phyloP scores from a whole-genome alignment of 2,888 invertebrate genomes.

The Eristalis arbustorum region DNA sequence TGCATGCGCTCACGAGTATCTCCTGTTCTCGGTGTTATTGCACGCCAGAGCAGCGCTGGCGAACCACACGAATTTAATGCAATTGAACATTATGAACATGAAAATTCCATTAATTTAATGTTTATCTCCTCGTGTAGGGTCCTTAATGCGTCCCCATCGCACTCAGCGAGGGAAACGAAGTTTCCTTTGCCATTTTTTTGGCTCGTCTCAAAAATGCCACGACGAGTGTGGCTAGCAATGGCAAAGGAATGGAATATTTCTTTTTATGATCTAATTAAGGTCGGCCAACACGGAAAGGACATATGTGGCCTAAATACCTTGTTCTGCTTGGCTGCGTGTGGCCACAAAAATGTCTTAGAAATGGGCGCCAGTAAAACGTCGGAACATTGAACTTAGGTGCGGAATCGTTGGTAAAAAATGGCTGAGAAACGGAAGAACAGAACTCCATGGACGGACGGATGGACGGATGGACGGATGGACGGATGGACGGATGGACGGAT shows the following conservation, averaged over 20 bases:
- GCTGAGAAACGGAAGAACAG: background rate
- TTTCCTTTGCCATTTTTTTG: background rate
- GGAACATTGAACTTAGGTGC: background rate
- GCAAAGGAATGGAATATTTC: slow-evolving; percentile 5
- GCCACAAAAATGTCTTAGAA: background rate
- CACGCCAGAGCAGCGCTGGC: slow-evolving; percentile 3
- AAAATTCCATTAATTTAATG: slow-evolving; percentile 77
- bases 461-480: no score
- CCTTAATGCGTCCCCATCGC: slow-evolving; percentile 10
- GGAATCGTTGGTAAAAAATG: background rate
- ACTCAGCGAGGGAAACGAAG: background rate
- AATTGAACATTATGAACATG: slow-evolving; percentile 78
- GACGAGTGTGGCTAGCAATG: background rate
- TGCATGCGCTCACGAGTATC: slow-evolving; percentile 11
- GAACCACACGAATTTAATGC: slow-evolving; percentile 64
- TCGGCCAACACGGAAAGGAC: slow-evolving; percentile 6
- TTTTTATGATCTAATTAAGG: slow-evolving; percentile 32
- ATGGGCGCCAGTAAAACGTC: background rate
- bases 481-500: no score
- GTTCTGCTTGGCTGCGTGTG: background rate
- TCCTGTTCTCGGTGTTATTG: background rate
- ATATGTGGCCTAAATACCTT: background rate
- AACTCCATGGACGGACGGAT: no score
- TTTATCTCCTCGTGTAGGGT: slow-evolving; percentile 43
- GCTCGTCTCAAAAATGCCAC: background rate